A percentile compares a stretch with the other conserved stretches of the same genome.
phyloP scores from a whole-genome alignment of 2,113 vertebrate species.

The Labeo rohita region DNA sequence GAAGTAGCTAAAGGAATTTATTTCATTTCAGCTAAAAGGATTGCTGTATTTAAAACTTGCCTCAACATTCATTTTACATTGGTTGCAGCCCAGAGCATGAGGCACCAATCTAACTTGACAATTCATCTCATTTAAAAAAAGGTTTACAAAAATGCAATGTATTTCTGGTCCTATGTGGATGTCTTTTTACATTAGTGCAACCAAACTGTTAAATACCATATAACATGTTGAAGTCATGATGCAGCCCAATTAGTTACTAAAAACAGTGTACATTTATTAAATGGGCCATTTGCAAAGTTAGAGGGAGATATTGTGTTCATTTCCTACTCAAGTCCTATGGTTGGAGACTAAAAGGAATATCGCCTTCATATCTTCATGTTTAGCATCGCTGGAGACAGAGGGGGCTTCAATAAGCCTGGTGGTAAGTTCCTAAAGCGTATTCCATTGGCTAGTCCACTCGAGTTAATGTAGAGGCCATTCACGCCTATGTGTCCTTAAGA shows the following conservation, averaged over 20 bases:
- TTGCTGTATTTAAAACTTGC: not conserved
- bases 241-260: not conserved
- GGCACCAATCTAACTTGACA: slow-evolving; percentile 2
- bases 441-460: slow-evolving; percentile 88
- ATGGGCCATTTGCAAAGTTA: not conserved
- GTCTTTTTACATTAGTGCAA: not conserved
- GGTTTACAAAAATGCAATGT: slow-evolving; percentile 3
- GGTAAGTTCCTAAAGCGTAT: slow-evolving; percentile 90
- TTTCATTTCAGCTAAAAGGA: not conserved
- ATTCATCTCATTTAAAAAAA: not conserved
- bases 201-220: not conserved
- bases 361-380: slow-evolving; percentile 99
- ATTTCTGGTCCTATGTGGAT: not conserved
- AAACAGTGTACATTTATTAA: not conserved
- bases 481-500: slow-evolving; percentile 25
- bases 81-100: not conserved
- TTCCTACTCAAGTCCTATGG: slow-evolving; percentile 81
- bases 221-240: slow-evolving; percentile 3
- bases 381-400: slow-evolving; percentile 99
- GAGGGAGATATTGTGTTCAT: slow-evolving; percentile 78
- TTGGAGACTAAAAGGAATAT: slow-evolving; percentile 87
- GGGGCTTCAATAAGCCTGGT: slow-evolving; percentile 99
- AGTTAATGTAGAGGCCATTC: slow-evolving; percentile 56
- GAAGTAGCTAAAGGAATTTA: slow-evolving; percentile 12
- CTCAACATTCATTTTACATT: not conserved